Base-by-base conservation (phyloP, 1,140 invertebrate genomes). In the Bicyclus anynana region DNA sequence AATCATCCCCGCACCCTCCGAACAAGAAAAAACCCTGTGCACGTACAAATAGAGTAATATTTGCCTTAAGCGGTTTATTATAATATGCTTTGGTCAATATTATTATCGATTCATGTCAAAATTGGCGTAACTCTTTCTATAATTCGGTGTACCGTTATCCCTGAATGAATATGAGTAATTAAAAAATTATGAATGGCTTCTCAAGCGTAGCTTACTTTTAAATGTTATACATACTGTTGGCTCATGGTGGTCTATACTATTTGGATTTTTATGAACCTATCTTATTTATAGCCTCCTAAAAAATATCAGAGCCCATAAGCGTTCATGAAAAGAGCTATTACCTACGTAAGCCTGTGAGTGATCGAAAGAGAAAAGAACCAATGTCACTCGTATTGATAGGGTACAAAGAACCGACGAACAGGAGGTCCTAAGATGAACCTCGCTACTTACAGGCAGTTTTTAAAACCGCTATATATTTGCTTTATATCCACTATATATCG, bases 61-160 rank as follows among this genome's bases (percentile, higher is more conserved):
- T 42, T 60, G 33, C 6, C 17, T 1, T 44, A 13, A 21, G 38
- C 14, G 20, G 17, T 23, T 17, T 53, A 33, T 51, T 20, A 44
- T 40, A 57, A 23, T 53, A 51, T 38, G 47, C 20, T 33, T 59
- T 53, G 33, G 51, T 51, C 26, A 57, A 59, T 40, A 55, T 65
- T 69, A 68, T 69, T 67, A 69, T 65, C 59, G 60, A 74, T 77
- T 69, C 59, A 62, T 69, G 69, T 58, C 58, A 68, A 74, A 74
- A 75, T 77, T 79, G 69, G 72, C 62, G 62, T 53, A 60, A 64
- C 72, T 63, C 40, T 65, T 74, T 73, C 40, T 14, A 44, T 44
- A 44, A 44, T 44, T 44, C 20, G 67, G 56, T 65, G 38, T 69
- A 73, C 70, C 59, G 72, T 69, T 77, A 76, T 61, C 47, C 69